Evolutionary conservation across 2,113 vertebrate genomes (phyloP), one percentile per base, ranked within the genome.

Genomic region (Chrysemys picta): DNA sequence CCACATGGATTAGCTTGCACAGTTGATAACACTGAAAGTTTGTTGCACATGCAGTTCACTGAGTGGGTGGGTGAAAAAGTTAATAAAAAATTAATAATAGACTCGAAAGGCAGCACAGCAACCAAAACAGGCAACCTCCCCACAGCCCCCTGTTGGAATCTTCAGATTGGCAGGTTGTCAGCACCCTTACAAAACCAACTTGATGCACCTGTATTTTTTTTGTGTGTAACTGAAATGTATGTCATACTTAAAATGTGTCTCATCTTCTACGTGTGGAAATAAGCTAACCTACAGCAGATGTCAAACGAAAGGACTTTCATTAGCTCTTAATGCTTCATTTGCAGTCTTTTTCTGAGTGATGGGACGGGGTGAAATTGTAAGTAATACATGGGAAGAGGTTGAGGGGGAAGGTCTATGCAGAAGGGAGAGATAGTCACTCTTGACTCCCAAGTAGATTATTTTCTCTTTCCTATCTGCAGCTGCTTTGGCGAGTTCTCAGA

Each of bases 41-140:
- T 1, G 0, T 52, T 92, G 69, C 57, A 12, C 27, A 19, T 72
- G 38, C 10, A 76, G 14, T 25, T 53, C 75, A 7, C 17, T 87
- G 4, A 2, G 31, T 1, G 0, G 4, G 6, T 56, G n/a, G 65
- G 11, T 25, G 12, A 75, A 87, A 87, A 50, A 4, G 1, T 31
- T 62, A 62, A 31, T 59, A 59, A 59, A 59, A 27, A 59, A 27
- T 57, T 57, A 59, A 27, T 29, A 59, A 59, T 59, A 59, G 25
- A 29, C 56, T 59, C 25, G 29, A 59, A 59, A 59, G 56, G 10
- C 56, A 59, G 6, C 27, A 31, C 29, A 14, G 29, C 59, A 62
- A 29, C 59, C 59, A 62, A 62, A 62, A 62, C 6, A 5, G 31
- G 27, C 29, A 80, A 75, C 8, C 75, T 87, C 42, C 22, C n/a